These are phyloP conservation scores for Drosophila tsacasi DNA, from an alignment of 1,140 invertebrate species.

Conservation along the genomic window DNA sequence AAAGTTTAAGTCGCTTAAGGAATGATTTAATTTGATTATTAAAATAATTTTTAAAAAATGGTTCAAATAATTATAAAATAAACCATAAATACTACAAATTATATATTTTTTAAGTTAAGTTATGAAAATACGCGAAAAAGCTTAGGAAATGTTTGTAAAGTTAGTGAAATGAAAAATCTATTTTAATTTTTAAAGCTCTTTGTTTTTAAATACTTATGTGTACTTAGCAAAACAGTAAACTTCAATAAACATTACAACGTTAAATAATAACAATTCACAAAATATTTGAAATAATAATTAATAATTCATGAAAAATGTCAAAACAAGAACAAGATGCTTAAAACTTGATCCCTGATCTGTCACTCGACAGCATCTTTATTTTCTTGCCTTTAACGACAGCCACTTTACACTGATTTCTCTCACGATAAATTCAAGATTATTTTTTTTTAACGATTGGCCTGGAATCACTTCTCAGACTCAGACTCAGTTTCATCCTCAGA, in stretches of 20 bases:
- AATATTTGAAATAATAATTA: not conserved
- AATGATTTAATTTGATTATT: not conserved
- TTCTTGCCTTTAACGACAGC: slow-evolving; percentile 6
- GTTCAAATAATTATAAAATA: not conserved
- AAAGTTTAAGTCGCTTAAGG: not conserved
- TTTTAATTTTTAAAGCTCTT: too few relatives aligned
- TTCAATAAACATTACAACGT: not conserved
- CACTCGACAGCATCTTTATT: slow-evolving; percentile 5
- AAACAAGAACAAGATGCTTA: not conserved
- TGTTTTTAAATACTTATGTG: not conserved
- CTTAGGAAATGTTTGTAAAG: not conserved
- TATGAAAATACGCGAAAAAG: not conserved
- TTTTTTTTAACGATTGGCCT: slow-evolving; percentile 34
- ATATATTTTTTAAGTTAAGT: not conserved
- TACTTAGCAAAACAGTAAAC: not conserved
- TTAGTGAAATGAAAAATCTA: too few relatives aligned
- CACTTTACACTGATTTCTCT: slow-evolving; percentile 37
- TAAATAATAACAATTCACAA: not conserved
- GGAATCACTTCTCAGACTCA: slow-evolving; percentile 40
- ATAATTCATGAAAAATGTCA: not conserved
- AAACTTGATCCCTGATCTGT: not conserved
- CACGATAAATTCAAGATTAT: slow-evolving; percentile 49
- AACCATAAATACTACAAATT: not conserved
- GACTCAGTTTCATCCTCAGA: slow-evolving; percentile 26
- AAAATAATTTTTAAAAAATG: too few relatives aligned